phyloP scores from a whole-genome alignment of 1,140 invertebrate genomes.

The Neotoxoptera formosana region DNA sequence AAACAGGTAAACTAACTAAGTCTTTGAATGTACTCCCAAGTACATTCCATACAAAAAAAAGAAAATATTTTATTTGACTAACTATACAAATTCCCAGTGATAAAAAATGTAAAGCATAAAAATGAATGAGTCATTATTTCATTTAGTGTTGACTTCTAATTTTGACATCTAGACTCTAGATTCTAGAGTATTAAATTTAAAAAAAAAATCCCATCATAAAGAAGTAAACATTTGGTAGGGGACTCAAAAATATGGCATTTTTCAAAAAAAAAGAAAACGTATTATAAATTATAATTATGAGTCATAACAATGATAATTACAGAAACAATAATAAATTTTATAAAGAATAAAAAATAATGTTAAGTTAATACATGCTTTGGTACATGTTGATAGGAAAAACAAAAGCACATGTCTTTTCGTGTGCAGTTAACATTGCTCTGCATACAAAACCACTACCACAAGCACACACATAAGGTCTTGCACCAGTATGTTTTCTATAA shows the following conservation, averaged over 20 bases:
- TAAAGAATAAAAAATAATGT: not conserved
- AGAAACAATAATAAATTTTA: slow-evolving; percentile 27
- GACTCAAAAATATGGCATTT: slow-evolving; percentile 10
- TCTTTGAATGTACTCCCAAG: not conserved
- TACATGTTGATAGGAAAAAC: slow-evolving; percentile 56
- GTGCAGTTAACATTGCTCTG: slow-evolving; percentile 66
- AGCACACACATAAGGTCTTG: slow-evolving; percentile 66
- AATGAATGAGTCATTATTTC: not conserved
- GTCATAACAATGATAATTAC: slow-evolving; percentile 12
- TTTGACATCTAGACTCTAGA: not conserved
- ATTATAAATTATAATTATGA: not conserved
- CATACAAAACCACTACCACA: slow-evolving; percentile 67
- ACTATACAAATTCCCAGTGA: not conserved
- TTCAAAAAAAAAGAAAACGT: not conserved
- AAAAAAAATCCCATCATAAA: not conserved
- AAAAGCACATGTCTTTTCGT: slow-evolving; percentile 60
- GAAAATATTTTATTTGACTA: slow-evolving; percentile 12
- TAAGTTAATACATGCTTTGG: slow-evolving; percentile 40
- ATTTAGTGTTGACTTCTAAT: not conserved
- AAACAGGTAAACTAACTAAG: not conserved
- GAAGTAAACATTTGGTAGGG: not conserved
- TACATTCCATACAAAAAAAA: not conserved
- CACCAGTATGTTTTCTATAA: slow-evolving; percentile 68
- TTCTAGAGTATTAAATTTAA: not conserved
- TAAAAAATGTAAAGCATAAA: not conserved